phyloP scores from a whole-genome alignment of 2,797 vertebrate species.

The Botia almorhae region DNA sequence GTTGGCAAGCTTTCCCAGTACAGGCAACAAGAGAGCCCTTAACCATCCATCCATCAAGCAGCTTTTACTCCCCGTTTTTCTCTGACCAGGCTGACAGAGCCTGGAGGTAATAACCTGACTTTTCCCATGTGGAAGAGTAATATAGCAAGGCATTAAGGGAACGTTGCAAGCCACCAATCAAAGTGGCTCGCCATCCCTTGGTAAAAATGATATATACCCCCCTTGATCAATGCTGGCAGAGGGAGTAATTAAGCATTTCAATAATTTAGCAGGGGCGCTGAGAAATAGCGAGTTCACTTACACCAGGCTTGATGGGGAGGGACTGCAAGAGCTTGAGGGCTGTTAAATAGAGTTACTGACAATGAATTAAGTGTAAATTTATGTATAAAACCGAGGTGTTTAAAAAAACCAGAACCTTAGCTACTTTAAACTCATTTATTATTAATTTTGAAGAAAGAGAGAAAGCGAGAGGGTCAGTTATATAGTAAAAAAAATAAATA shows the following conservation, averaged over 20 bases:
- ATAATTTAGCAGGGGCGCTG: slow-evolving; percentile 74
- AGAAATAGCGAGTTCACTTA: slow-evolving; percentile 65
- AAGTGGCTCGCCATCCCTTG: slow-evolving; percentile 37
- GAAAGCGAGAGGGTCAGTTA: not conserved
- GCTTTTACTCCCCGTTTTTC: slow-evolving; percentile 29
- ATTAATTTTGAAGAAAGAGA: too few relatives aligned
- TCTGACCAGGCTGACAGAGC: slow-evolving; percentile 1
- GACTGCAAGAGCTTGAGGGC: slow-evolving; percentile 50
- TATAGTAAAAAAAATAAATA: not conserved
- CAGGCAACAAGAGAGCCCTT: slow-evolving; percentile 22
- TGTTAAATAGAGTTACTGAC: slow-evolving; percentile 43
- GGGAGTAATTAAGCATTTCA: slow-evolving; percentile 74
- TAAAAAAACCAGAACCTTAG: not conserved
- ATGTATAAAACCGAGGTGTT: not conserved
- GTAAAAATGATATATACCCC: slow-evolving; percentile 57
- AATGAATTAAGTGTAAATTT: slow-evolving; percentile 15
- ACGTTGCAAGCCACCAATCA: slow-evolving; percentile 57
- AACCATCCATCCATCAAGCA: slow-evolving; percentile 38
- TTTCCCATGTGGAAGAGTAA: slow-evolving; percentile 42
- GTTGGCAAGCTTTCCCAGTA: slow-evolving; percentile 13
- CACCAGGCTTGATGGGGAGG: slow-evolving; percentile 60
- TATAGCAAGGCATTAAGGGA: slow-evolving; percentile 31
- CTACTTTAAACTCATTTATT: not conserved
- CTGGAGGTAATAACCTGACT: slow-evolving; percentile 31
- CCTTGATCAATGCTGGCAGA: slow-evolving; percentile 74